Evolutionary conservation across 2,113 vertebrate genomes (phyloP), one percentile per base, ranked within the genome.

Genomic region (Phodopus roborovskii): DNA sequence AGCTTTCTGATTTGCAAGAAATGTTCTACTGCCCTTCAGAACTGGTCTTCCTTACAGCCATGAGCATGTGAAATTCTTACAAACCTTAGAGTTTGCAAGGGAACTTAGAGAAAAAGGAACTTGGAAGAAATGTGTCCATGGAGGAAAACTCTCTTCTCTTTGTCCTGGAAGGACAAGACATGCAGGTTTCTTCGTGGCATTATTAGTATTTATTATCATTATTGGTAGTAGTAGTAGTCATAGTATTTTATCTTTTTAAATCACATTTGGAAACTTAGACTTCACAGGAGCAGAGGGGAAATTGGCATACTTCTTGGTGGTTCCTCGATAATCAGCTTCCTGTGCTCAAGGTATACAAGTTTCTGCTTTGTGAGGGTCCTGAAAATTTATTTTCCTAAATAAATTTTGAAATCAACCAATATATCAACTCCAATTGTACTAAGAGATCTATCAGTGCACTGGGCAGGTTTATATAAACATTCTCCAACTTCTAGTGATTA

Each of bases 71-170:
- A 87, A 96, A 96, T 88, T 89, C 90, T 87, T 86, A 17, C 68
- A 97, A 88, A 64, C 33, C 11, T 26, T 94, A 71, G n/a, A 84
- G 39, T 87, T 48, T 88, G 86, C 77, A 94, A 96, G 36, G 28
- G 64, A 28, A 30, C 12, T 28, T 66, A 94, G 20, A 93, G 79
- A 94, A 96, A 97, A 92, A 88, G 64, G 85, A 97, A 97, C 91
- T 94, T 58, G 73, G 33, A 71, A 56, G 79, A 89, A 96, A 83
- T 36, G 33, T 56, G n/a, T 87, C 79, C 84, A 50, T 62, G 45
- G 79, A 78, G 88, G 93, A 82, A 87, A 7, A 48, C 20, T 68
- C 5, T 45, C 48, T 53, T n/a, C 1, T 58, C 60, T n/a, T 15
- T 42, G 8, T 36, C n/a, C 84, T 12, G 1, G 79, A 94, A 93